Evolutionary conservation across 2,888 invertebrate species (phyloP), one percentile per base, ranked within the genome.

Genomic region (Tenodera sinensis): DNA sequence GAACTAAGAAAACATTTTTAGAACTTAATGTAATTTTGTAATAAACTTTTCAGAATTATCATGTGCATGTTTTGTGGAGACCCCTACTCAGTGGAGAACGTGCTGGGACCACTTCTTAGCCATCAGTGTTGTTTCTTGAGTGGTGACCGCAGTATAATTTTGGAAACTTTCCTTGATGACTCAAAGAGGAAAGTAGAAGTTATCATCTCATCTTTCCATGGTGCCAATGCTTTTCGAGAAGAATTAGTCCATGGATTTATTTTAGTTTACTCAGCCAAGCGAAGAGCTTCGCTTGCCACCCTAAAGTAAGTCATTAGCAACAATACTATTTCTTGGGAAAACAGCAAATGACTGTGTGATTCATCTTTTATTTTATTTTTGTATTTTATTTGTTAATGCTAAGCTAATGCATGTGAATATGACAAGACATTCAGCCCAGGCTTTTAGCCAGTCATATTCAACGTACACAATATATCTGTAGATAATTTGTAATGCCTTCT

Each of bases 41-140:
- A 12, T 85, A 9, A 91, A 91, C 89, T 54, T 92, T 92, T 90
- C 91, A 96, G 98, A 92, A 97, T 98, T 93, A 97, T 97, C 93
- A 97, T 99, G 95, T 98, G 98, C 93, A 97, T 98, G 96, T 98
- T 98, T 93, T 99, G 99, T 93, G 98, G 98, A 88, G 99, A 99
- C 93, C 97, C 98, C 1, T 98, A 96, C 93, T 97, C 97, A 0
- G 96, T 98, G 84, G 98, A 98, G 93, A 97, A 97, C 90, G 97
- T 98, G 89, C 94, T 99, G 89, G 96, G 96, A 27, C 98, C 99
- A 0, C 94, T 99, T 90, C 94, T 99, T 89, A 96, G 96, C 92
- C 98, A 98, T 92, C 97, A 97, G 91, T 97, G 97, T 91, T 98
- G 97, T 93, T 97, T 97, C 93, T 94, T 97, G 89, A 97, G 97